Evolutionary conservation across 2,113 vertebrate genomes (phyloP), one percentile per base, ranked within the genome.

Genomic region (Solea senegalensis): DNA sequence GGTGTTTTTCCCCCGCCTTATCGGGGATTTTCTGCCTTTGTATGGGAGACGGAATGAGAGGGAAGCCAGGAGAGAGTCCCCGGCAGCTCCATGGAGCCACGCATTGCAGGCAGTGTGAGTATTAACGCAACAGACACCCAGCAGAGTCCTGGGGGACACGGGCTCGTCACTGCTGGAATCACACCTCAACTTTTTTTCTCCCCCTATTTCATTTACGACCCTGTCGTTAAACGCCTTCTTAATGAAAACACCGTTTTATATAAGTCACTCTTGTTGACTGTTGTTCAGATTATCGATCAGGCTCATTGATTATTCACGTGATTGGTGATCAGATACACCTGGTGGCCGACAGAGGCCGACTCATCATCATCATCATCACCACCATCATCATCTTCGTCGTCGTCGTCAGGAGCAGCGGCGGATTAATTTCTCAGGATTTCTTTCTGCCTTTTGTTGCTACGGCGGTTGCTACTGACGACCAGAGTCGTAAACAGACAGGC

Each of bases 391-490:
- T 34, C 34, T 4, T 34, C 34, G 34, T 34, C 34, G 21, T 21
- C 21, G 21, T 21, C 21, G 21, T 21, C 21, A 21, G 21, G 21
- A 21, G 21, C 21, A 21, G 21, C 83, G 49, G 62, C 78, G 84
- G 90, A 88, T 92, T 90, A 64, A 86, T 87, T 87, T 74, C 67
- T 66, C 68, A 82, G 86, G 82, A 79, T 89, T 74, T 88, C 83
- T 80, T 75, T 55, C 82, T 77, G 78, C 78, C 84, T 85, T 83
- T 89, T 84, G 90, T 90, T 88, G 89, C 84, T 69, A 65, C 62
- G 82, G 84, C 84, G 86, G 92, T 93, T 93, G 91, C 92, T 77
- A 92, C 52, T 81, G 88, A 77, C 90, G 85, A 93, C 92, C 88
- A 3, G 11, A 85, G 69, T 65, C 65, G 83, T 85, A 86, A 87